A percentile compares a stretch with the other conserved stretches of the same genome.
These are phyloP conservation scores for Rhombomys opimus DNA, from an alignment of 2,113 vertebrate species.

Conservation along the genomic window DNA sequence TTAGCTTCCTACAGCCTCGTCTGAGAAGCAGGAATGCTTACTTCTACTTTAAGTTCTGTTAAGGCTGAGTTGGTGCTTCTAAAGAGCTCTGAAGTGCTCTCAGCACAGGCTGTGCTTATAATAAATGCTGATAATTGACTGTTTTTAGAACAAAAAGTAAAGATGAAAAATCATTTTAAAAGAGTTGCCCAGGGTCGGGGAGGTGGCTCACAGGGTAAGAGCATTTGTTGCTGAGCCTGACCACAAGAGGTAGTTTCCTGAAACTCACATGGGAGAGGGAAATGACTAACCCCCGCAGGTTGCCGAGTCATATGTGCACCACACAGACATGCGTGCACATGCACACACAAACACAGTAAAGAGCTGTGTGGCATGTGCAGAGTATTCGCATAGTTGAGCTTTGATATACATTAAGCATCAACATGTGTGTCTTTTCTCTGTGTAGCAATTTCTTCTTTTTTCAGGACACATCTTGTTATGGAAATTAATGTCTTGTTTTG, in stretches of 20 bases:
- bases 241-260: neutral
- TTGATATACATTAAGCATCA: neutral
- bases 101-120: neutral
- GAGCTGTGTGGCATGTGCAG: neutral
- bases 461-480: conserved; percentile 47
- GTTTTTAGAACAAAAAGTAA: conserved; percentile 39
- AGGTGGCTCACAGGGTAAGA: neutral
- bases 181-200: neutral
- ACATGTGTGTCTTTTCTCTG: conserved; percentile 45
- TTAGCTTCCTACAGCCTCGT: neutral
- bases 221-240: neutral
- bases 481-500: conserved; percentile 78
- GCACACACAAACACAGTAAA: neutral
- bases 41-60: neutral
- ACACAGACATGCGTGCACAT: neutral
- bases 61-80: neutral
- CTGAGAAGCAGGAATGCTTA: neutral
- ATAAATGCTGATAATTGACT: conserved; percentile 43
- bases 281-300: too few relatives aligned
- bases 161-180: conserved; percentile 13
- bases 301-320: neutral
- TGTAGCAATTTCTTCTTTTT: conserved; percentile 54
- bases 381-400: conserved; percentile 11
- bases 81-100: conserved; percentile 36
- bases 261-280: neutral